These are phyloP conservation scores for Erebia aethiops DNA, from an alignment of 2,888 invertebrate species.

Conservation along the genomic window DNA sequence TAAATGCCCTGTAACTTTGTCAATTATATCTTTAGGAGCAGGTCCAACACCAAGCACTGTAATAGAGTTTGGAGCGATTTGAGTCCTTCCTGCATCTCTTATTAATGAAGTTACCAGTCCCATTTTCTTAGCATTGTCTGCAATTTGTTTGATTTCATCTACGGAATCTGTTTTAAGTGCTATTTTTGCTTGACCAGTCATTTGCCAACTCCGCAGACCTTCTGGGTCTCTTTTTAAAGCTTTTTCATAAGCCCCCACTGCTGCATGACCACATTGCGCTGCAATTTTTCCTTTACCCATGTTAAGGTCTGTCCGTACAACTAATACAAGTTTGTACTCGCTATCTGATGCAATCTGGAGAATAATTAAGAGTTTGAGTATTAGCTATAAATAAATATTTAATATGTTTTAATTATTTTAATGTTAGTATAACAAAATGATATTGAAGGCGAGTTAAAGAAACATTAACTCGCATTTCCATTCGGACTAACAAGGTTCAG, in stretches of 20 bases:
- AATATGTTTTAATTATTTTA: too few species aligned
- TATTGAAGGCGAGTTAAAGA: too few species aligned
- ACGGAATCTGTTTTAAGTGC: constrained; percentile 92
- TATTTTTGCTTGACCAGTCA: constrained; percentile 93
- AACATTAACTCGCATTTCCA: too few species aligned
- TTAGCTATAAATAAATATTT: too few species aligned
- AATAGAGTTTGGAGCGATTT: constrained; percentile 93
- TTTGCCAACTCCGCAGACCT: constrained; percentile 82
- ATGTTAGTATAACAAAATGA: too few species aligned
- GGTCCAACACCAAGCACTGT: constrained; percentile 98
- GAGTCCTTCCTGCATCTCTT: constrained; percentile 96
- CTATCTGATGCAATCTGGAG: constrained; percentile 68
- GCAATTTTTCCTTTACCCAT: constrained; percentile 98
- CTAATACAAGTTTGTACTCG: constrained; percentile 91
- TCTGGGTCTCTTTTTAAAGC: constrained; percentile 84
- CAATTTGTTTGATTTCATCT: constrained; percentile 86
- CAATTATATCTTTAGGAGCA: constrained; percentile 88
- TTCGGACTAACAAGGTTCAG: too few species aligned
- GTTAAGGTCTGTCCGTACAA: constrained; percentile 94
- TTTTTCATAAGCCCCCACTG: constrained; percentile 92
- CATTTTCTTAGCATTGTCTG: constrained; percentile 85
- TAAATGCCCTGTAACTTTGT: constrained; percentile 93
- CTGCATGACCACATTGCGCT: constrained; percentile 97
- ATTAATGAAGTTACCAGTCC: constrained; percentile 90
- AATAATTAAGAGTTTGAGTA: not conserved